Evolutionary conservation across 2,797 vertebrate species (phyloP).

Genomic region (Chaetophractus vellerosus): DNA sequence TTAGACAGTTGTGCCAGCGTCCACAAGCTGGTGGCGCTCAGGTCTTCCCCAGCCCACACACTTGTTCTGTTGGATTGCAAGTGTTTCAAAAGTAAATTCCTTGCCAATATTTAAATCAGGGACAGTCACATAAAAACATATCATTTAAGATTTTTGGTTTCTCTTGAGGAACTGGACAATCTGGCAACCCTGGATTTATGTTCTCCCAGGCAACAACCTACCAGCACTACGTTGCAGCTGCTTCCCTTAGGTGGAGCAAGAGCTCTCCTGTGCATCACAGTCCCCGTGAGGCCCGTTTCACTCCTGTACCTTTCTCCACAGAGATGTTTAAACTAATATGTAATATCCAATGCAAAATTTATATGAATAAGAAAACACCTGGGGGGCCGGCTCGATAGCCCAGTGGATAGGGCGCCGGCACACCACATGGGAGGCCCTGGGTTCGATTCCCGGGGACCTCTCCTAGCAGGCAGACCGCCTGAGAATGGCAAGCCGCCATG

Average conservation of each 20-base stretch:
- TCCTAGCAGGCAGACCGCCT: too few relatives aligned
- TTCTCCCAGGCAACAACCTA: neutral
- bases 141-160: neutral
- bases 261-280: neutral
- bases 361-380: too few relatives aligned
- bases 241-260: neutral
- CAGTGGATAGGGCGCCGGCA: too few relatives aligned
- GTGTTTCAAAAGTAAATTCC: constrained; percentile 26
- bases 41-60: neutral
- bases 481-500: too few relatives aligned
- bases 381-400: too few relatives aligned
- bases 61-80: neutral
- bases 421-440: too few relatives aligned
- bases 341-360: too few relatives aligned
- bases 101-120: neutral
- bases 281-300: fast-evolving
- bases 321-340: neutral
- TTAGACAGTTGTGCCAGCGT: fast-evolving
- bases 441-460: too few relatives aligned
- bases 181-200: neutral
- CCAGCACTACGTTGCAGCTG: neutral
- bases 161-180: neutral
- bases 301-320: neutral
- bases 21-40: fast-evolving
- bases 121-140: neutral